Base-by-base conservation (phyloP, 1,140 invertebrate species). In the Brachionus koreanus region DNA sequence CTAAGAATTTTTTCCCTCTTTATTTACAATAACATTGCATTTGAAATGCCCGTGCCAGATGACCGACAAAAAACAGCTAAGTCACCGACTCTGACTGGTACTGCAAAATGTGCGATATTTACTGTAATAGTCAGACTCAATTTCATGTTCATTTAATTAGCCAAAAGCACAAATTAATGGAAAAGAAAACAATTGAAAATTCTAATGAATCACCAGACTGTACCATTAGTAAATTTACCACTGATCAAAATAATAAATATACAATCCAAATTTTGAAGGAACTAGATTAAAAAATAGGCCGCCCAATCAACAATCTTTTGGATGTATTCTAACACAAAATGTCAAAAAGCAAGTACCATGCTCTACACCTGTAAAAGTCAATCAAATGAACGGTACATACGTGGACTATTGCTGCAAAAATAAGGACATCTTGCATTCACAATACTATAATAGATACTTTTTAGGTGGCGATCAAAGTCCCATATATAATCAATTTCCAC, bases 121-220 rank as follows among this genome's bases (percentile, higher is more conserved):
- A n/a, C n/a, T n/a, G n/a, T n/a, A n/a, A n/a, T n/a, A n/a, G n/a
- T n/a, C n/a, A n/a, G 35, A 23, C 76, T 10, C 76, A 79, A 57
- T 79, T 57, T 19, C 46, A 79, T 23, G 76, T 79, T 13, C 76
- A 79, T 46, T 29, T 79, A 10, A 52, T 79, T 23, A 79, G 76
- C 49, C 76, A 79, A 57, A 79, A 79, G 16, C 76, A 79, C 29
- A 74, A 74, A 12, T 16, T 39, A 74, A 46, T 23, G 10, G 69
- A 74, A 9, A 29, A 43, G 9, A 74, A 74, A 25, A 57, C 4
- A 7, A 25, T 57, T 42, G 29, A 49, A 19, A 1, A 10, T 3
- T 3, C 13, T 57, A 16, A 57, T 29, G 57, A 79, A 12, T 61
- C 49, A 23, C n/a, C n/a, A n/a, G n/a, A n/a, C n/a, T n/a, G n/a